Percentiles rank a stretch among this genome's conserved stretches.
Evolutionary conservation across 2,113 vertebrate genomes (phyloP).

Genomic region (Actenoides lindsayi): DNA sequence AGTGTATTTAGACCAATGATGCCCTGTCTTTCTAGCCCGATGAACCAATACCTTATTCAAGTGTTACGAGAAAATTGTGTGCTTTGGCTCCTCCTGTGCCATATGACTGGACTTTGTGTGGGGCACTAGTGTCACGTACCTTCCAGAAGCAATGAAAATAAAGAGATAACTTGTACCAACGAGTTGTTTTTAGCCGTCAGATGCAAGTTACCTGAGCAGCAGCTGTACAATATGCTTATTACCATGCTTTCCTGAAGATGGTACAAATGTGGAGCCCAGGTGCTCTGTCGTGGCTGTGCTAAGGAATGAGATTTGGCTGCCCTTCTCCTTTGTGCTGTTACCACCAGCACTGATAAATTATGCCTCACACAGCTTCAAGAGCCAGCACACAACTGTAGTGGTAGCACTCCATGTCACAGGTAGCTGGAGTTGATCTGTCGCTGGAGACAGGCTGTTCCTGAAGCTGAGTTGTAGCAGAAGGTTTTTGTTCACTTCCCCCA

Average conservation of each 20-base stretch:
- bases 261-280: not conserved
- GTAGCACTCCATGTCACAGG: not conserved
- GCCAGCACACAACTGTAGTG: accelerated
- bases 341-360: not conserved
- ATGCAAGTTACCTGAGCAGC: not conserved
- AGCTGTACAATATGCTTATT: not conserved
- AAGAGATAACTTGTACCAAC: not conserved
- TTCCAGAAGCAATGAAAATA: not conserved
- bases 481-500: accelerated
- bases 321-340: not conserved
- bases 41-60: not conserved
- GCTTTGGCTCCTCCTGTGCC: not conserved
- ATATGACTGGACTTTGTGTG: not conserved
- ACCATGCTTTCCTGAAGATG: not conserved
- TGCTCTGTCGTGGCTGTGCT: not conserved
- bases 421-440: not conserved
- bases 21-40: not conserved
- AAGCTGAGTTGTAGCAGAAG: not conserved
- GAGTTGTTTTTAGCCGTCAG: not conserved
- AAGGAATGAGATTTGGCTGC: not conserved
- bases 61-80: not conserved
- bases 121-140: not conserved
- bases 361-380: not conserved
- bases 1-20: not conserved
- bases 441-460: not conserved